A percentile compares a stretch with the other conserved stretches of the same genome.
phyloP scores from a whole-genome alignment of 2,113 vertebrate species.

The Syngnathus floridae region DNA sequence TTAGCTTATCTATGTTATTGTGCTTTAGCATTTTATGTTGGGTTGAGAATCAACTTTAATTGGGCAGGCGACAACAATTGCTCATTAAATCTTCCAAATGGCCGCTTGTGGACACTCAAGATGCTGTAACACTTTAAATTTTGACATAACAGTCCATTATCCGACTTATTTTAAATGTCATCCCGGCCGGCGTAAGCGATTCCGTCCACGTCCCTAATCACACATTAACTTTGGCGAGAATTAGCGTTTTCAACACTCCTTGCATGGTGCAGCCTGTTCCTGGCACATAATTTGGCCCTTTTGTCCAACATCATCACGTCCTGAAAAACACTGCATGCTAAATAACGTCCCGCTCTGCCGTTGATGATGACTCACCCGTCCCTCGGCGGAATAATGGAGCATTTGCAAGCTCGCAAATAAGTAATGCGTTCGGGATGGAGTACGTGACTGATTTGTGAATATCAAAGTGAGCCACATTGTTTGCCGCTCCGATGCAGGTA shows the following conservation, averaged over 20 bases:
- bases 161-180: not conserved
- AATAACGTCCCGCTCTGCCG: slow-evolving; percentile 27
- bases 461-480: not conserved
- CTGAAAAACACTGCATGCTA: slow-evolving; percentile 15
- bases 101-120: not conserved
- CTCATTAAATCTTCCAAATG: no score
- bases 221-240: slow-evolving; percentile 29
- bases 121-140: not conserved
- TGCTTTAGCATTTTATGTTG: not conserved
- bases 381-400: slow-evolving; percentile 34
- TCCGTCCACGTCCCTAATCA: not conserved
- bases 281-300: slow-evolving; percentile 5
- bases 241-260: slow-evolving; percentile 15
- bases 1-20: no score
- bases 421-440: slow-evolving; percentile 8
- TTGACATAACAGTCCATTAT: not conserved
- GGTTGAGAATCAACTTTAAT: no score
- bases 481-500: slow-evolving; percentile 44
- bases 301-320: slow-evolving; percentile 1
- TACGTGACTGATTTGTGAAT: slow-evolving; percentile 11
- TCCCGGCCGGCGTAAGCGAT: not conserved
- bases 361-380: slow-evolving; percentile 37
- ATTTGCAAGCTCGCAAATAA: slow-evolving; percentile 32
- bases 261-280: slow-evolving; percentile 23
- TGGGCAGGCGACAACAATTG: no score